Evolutionary conservation across 2,888 invertebrate species (phyloP), one percentile per base, ranked within the genome.

Genomic region (Magallana nippona): DNA sequence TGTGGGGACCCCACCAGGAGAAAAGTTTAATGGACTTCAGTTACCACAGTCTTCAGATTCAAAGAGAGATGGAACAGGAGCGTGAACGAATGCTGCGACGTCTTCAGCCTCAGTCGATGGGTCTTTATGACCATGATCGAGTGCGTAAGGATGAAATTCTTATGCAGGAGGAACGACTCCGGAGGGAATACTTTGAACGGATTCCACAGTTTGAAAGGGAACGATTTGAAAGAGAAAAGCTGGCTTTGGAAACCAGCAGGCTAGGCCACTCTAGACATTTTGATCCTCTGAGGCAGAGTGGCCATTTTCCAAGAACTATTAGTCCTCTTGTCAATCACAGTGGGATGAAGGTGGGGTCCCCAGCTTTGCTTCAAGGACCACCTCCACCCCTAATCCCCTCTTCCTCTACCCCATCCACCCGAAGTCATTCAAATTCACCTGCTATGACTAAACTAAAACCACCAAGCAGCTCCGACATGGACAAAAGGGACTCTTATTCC

Each of bases 341-440:
- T 71, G 82, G 83, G 71, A 77, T 83, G 60, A 92, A 91, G 81
- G 89, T 89, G 19, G 90, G 89, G 60, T 92, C 92, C 19, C 92
- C 92, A 3, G 89, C 91, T n/a, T 87, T 88, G 83, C 85, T 90
- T 10, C 89, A 90, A 10, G 91, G 91, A 2, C 91, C 90, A 1
- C 92, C 92, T 8, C 92, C 92, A 5, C 92, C 92, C 1, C 89
- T 92, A 63, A 92, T 92, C 32, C 91, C 91, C 60, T 91, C 92
- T 63, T 90, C 89, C n/a, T 89, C 87, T 84, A 89, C 91, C 78
- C 84, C 89, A 56, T 87, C 88, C 55, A 83, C 86, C 11, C 88
- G 91, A 79, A 90, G 90, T 84, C 92, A 91, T 82, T 87, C 88
- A 81, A 89, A 89, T 80, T 91, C 92, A 10, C 91, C 92, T 10